Conservation (phyloP, 2,113 vertebrate genomes). For the Tenrec ecaudatus region DNA sequence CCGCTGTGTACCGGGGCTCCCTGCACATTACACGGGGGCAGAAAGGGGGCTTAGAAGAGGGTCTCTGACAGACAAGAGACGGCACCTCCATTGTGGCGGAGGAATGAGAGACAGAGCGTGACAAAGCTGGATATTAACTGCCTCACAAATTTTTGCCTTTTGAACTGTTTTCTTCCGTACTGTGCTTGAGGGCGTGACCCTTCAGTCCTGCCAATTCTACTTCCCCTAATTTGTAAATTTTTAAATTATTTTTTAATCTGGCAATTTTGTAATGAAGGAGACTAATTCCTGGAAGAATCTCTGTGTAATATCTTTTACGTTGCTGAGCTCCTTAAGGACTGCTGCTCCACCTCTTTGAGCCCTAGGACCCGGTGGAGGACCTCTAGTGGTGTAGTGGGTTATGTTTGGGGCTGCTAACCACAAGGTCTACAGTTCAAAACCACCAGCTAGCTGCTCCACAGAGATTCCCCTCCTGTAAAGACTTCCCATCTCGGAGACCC, state of each 20-base stretch:
- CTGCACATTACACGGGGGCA: not conserved
- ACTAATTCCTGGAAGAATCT: not conserved
- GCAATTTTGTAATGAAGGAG: not conserved
- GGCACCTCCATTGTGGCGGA: accelerated
- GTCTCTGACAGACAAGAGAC: not conserved
- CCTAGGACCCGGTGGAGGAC: too few species aligned
- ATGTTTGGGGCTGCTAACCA: too few species aligned
- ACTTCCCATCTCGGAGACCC: too few species aligned
- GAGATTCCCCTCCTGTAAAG: too few species aligned
- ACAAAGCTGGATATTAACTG: not conserved
- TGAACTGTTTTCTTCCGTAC: not conserved
- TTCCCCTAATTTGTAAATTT: conserved; percentile 25
- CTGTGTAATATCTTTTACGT: not conserved
- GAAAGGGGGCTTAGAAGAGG: not conserved
- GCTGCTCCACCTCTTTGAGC: not conserved
- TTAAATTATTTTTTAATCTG: conserved; percentile 3
- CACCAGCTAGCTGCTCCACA: too few species aligned
- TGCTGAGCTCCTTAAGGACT: not conserved
- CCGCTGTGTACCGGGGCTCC: not conserved
- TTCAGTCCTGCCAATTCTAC: not conserved
- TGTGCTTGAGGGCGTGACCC: not conserved
- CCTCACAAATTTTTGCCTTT: not conserved
- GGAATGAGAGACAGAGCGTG: accelerated
- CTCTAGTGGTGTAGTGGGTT: too few species aligned
- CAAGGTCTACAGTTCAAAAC: too few species aligned